A percentile compares a stretch with the other conserved stretches of the same genome.
These are phyloP conservation scores for Oreochromis niloticus DNA, from an alignment of 2,113 vertebrate species.

Conservation along the genomic window DNA sequence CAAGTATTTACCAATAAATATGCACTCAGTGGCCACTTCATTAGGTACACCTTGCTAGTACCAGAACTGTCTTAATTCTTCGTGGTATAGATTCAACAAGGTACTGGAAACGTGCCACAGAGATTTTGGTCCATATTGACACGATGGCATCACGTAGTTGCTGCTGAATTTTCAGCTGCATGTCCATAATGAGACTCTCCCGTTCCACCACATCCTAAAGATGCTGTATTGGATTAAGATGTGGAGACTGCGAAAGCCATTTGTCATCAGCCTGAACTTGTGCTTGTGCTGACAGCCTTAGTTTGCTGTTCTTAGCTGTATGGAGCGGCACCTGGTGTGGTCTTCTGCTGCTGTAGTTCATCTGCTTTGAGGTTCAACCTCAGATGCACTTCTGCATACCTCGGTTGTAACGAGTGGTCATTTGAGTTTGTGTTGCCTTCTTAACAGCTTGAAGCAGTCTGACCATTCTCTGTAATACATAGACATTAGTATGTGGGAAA, in stretches of 20 bases:
- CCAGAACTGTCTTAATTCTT: background rate
- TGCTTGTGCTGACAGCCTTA: background rate
- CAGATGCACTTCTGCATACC: background rate
- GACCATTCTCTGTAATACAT: background rate
- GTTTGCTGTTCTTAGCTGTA: background rate
- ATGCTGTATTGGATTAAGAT: background rate
- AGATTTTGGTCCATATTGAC: background rate
- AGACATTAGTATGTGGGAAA: background rate
- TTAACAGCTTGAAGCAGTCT: background rate
- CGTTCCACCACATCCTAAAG: background rate
- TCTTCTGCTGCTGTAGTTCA: background rate
- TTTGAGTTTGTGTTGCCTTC: background rate
- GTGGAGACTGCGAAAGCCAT: background rate
- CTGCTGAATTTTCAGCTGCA: background rate
- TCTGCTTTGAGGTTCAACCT: background rate
- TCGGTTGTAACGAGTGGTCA: background rate
- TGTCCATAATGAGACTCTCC: background rate
- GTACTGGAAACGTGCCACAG: background rate
- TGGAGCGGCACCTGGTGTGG: background rate
- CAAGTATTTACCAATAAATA: background rate
- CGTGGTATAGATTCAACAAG: background rate
- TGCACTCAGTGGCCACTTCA: background rate
- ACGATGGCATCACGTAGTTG: background rate
- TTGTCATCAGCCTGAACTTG: background rate
- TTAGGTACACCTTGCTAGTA: background rate